Evolutionary conservation across 2,888 invertebrate genomes (phyloP).

Genomic region (Baronia brevicornis): DNA sequence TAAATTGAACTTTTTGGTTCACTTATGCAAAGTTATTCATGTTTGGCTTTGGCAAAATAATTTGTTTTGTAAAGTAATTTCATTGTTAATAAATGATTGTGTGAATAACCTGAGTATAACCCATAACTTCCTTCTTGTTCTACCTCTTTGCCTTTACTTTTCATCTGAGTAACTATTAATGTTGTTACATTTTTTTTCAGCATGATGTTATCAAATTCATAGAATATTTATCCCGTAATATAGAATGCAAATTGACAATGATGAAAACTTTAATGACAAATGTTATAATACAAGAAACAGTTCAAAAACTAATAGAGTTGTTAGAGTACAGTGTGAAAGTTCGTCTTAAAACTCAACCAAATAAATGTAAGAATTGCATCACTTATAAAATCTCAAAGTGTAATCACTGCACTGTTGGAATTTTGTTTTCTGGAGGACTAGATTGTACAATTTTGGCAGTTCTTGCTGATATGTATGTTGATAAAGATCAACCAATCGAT

Average conservation of each 20-base stretch:
- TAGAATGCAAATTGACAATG: conserved; percentile 35
- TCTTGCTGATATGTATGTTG: conserved; percentile 82
- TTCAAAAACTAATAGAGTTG: conserved; percentile 61
- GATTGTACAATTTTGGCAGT: conserved; percentile 95
- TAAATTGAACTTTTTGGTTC: too few species aligned
- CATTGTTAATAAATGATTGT: too few species aligned
- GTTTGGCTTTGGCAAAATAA: too few species aligned
- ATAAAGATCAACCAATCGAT: conserved; percentile 83
- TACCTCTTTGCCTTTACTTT: too few species aligned
- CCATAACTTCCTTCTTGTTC: too few species aligned
- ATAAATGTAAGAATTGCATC: conserved; percentile 78
- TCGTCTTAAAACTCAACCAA: conserved; percentile 77
- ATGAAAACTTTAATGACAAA: conserved; percentile 57
- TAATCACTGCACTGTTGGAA: conserved; percentile 80
- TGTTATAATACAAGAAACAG: conserved; percentile 44
- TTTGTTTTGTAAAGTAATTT: too few species aligned
- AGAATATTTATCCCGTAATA: conserved; percentile 29
- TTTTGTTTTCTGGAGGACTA: conserved; percentile 96
- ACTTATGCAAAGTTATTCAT: too few species aligned
- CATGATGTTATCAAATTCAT: conserved; percentile 38
- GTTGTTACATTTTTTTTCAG: too few species aligned
- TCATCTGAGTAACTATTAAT: too few species aligned
- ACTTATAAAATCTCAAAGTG: conserved; percentile 41
- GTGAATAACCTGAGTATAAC: too few species aligned
- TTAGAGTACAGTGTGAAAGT: conserved; percentile 76